A percentile compares a stretch with the other conserved stretches of the same genome.
Evolutionary conservation across 1,140 invertebrate species (phyloP).

Genomic region (Maconellicoccus hirsutus): DNA sequence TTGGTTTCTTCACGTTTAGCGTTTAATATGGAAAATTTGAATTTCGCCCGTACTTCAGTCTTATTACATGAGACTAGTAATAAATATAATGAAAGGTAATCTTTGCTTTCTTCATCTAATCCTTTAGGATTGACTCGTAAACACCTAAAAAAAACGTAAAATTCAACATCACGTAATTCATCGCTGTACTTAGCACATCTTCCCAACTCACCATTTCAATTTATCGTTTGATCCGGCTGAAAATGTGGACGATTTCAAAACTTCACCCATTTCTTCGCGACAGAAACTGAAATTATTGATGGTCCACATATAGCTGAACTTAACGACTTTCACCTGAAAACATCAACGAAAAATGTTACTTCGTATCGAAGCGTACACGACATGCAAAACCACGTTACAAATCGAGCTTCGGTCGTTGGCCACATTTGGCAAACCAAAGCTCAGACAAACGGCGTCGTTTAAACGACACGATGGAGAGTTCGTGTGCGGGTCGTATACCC

Average conservation of each 20-base stretch:
- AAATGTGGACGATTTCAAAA: constrained; percentile 98
- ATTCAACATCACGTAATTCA: neutral
- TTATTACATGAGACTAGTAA: constrained; percentile 98
- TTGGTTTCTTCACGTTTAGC: constrained; percentile 99
- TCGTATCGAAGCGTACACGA: too few relatives aligned
- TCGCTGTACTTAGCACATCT: neutral
- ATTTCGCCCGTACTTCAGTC: constrained; percentile 98
- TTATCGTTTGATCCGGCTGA: constrained; percentile 98
- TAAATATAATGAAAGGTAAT: constrained; percentile 96
- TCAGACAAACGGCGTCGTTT: too few relatives aligned
- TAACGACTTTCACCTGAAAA: constrained; percentile 94
- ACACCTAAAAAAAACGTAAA: constrained; percentile 53
- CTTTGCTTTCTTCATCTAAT: constrained; percentile 98
- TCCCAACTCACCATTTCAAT: constrained; percentile 90
- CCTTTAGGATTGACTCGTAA: constrained; percentile 98
- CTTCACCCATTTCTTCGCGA: constrained; percentile 99
- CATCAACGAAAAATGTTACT: neutral
- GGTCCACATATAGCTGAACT: constrained; percentile 99
- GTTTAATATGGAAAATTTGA: constrained; percentile 99
- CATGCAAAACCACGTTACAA: too few relatives aligned
- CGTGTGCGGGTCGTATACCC: too few relatives aligned
- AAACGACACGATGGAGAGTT: too few relatives aligned
- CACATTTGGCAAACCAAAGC: too few relatives aligned
- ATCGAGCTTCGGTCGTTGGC: too few relatives aligned
- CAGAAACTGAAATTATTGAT: constrained; percentile 99